Base-by-base conservation (phyloP, 2,113 vertebrate genomes). In the Aphelocoma coerulescens region DNA sequence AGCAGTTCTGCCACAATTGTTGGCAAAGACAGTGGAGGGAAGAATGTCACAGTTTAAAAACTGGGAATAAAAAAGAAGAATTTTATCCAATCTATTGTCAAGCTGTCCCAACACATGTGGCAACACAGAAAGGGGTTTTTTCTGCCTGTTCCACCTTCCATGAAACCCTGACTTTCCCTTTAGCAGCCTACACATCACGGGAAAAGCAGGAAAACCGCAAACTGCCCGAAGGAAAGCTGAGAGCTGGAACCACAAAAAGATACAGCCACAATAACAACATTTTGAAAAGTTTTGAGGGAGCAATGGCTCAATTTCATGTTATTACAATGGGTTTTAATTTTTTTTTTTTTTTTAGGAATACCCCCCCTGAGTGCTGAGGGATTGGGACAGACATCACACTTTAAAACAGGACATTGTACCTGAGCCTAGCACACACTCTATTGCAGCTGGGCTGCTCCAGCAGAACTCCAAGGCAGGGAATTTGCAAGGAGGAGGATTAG, bases 101-200 rank as follows among this genome's bases (percentile, higher is more conserved):
- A 58, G 59, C 26, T 69, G 41, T 22, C 28, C 12, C 3, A 1
- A 15, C n/a, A 17, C 0, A 1, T 13, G 16, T 3, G 16, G 49
- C 41, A 48, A 49, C 13, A 58, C 0, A 37, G 17, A 66, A 65
- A 58, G 8, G 15, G 22, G 6, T 26, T 69, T 68, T 13, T 63
- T 22, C 52, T 55, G 43, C 35, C 46, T 57, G 7, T 41, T 23
- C 23, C 51, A 37, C 35, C 26, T 22, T 52, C 39, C 41, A 37
- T 44, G 26, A 39, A 55, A 30, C 24, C 7, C 49, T 69, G 43
- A 46, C 32, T 55, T 43, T 23, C 52, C 57, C 48, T 62, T 44
- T 3, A 33, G 61, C 12, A 71, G 41, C 37, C 37, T 11, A 23
- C 26, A 30, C n/a, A 11, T 24, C 65, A 35, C 0, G 0, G 41